A percentile compares a stretch with the other conserved stretches of the same genome.
These are phyloP conservation scores for Leptoteleia sp. DNA, from an alignment of 1,140 invertebrate species.

Conservation along the genomic window DNA sequence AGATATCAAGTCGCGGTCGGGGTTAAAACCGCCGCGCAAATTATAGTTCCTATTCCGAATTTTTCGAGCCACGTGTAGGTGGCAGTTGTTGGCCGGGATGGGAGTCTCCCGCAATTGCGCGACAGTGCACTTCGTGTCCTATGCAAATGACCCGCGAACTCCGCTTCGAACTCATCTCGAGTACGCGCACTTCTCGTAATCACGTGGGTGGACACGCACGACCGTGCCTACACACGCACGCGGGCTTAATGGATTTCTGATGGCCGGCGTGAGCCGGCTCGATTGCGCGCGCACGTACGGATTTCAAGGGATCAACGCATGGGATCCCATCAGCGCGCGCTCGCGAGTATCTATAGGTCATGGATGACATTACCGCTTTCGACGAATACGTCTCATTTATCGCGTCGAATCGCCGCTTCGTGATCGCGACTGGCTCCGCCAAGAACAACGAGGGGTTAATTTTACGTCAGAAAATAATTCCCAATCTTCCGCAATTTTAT, in stretches of 20 bases:
- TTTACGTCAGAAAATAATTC: too few species aligned
- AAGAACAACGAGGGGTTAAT: slow-evolving; percentile 1
- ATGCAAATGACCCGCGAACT: slow-evolving; percentile 49
- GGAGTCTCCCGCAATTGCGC: slow-evolving; percentile 38
- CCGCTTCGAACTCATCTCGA: slow-evolving; percentile 44
- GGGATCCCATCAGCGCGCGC: slow-evolving; percentile 7
- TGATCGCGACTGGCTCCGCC: neutral
- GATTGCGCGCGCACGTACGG: slow-evolving; percentile 18
- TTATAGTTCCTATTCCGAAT: slow-evolving; percentile 41
- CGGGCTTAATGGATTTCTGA: slow-evolving; percentile 52
- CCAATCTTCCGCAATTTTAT: too few species aligned
- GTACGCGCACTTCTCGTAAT: slow-evolving; percentile 34
- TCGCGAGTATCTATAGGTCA: slow-evolving; percentile 28
- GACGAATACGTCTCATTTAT: slow-evolving; percentile 47
- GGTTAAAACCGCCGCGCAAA: slow-evolving; percentile 32
- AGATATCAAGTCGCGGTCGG: slow-evolving; percentile 15
- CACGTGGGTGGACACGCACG: slow-evolving; percentile 49
- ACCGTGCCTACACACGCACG: slow-evolving; percentile 32
- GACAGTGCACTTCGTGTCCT: slow-evolving; percentile 48
- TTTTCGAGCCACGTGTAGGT: slow-evolving; percentile 39
- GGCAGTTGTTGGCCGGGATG: slow-evolving; percentile 21
- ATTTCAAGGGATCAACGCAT: slow-evolving; percentile 34
- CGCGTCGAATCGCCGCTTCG: slow-evolving; percentile 16
- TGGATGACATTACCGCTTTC: slow-evolving; percentile 32
- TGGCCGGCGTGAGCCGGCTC: slow-evolving; percentile 27